A percentile compares a stretch with the other conserved stretches of the same genome.
These are phyloP conservation scores for Machaerirhynchus nigripectus DNA, from an alignment of 2,113 vertebrate genomes.

Conservation along the genomic window DNA sequence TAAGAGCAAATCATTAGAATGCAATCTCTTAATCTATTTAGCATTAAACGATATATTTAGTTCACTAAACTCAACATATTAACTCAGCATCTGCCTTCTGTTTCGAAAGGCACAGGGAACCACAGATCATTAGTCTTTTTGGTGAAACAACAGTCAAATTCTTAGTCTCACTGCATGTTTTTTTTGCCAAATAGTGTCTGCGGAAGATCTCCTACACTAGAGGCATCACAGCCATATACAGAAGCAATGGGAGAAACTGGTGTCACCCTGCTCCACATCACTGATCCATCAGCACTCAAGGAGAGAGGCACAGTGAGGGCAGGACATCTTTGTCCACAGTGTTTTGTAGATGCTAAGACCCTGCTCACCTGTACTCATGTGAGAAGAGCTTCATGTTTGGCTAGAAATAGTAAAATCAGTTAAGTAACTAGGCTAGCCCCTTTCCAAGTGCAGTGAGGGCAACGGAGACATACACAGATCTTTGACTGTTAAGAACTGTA, in stretches of 20 bases:
- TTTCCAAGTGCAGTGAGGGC: neutral
- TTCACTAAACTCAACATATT: neutral
- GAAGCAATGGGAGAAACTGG: neutral
- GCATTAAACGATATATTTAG: neutral
- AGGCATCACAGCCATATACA: neutral
- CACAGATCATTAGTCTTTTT: neutral
- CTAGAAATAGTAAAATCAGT: neutral
- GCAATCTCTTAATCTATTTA: neutral
- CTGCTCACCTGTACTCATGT: neutral
- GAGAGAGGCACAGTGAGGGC: neutral
- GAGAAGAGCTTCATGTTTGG: neutral
- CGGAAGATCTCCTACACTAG: neutral
- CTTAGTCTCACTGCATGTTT: neutral
- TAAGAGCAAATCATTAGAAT: neutral
- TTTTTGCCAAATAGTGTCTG: neutral
- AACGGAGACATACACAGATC: neutral
- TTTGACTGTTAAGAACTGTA: neutral
- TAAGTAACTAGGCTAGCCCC: neutral
- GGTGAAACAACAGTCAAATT: neutral
- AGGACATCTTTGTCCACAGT: neutral
- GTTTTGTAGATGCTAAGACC: neutral
- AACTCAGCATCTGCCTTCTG: neutral
- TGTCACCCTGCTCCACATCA: neutral
- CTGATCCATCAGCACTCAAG: neutral
- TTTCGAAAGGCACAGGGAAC: neutral